A percentile compares a stretch with the other conserved stretches of the same genome.
These are phyloP conservation scores for Heterocephalus glaber DNA, from an alignment of 2,113 vertebrate species.

Conservation along the genomic window DNA sequence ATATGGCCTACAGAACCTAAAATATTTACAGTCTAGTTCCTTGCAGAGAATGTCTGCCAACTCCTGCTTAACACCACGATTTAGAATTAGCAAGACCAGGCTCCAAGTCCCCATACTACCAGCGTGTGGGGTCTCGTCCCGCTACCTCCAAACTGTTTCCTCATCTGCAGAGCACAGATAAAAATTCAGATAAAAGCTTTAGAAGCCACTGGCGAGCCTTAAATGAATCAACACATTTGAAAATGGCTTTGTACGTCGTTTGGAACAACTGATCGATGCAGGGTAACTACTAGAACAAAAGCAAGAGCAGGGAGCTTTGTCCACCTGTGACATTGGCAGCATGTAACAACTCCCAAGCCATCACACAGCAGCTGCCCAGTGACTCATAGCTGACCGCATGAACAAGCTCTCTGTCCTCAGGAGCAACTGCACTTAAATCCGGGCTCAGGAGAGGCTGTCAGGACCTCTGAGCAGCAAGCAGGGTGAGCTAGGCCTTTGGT, in stretches of 20 bases:
- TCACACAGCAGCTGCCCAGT: background rate
- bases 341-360: background rate
- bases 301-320: background rate
- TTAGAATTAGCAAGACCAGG: background rate
- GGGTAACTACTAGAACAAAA: background rate
- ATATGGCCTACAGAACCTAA: background rate
- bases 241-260: background rate
- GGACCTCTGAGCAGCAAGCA: background rate
- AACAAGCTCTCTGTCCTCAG: background rate
- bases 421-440: background rate
- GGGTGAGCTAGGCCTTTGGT: background rate
- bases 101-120: background rate
- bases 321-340: background rate
- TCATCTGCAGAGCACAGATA: background rate
- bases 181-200: background rate
- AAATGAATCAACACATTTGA: background rate
- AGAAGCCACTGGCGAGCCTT: background rate
- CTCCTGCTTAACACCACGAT: background rate
- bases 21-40: background rate
- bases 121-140: background rate
- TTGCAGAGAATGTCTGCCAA: background rate
- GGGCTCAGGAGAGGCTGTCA: background rate
- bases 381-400: background rate
- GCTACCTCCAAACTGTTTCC: background rate
- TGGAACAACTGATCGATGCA: background rate